phyloP scores from a whole-genome alignment of 2,113 vertebrate genomes.

The Stomatorhinus ivindoensis region DNA sequence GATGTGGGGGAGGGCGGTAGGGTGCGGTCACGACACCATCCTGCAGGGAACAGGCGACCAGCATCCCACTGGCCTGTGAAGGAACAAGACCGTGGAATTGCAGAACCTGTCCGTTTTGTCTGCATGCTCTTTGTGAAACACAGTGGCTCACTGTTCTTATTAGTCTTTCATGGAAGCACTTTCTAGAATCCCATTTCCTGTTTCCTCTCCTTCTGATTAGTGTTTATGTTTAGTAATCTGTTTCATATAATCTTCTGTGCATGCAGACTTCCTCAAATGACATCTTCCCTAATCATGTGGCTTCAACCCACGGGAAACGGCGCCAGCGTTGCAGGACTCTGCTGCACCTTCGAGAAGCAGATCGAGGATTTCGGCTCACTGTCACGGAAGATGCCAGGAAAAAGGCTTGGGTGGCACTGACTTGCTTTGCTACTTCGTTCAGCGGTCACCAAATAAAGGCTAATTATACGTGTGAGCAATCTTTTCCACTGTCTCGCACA shows the following conservation, averaged over 20 bases:
- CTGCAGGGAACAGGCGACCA: background rate
- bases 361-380: background rate
- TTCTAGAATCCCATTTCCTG: slow-evolving; percentile 15
- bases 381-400: background rate
- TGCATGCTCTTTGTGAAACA: background rate
- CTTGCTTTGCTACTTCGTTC: background rate
- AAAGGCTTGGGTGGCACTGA: background rate
- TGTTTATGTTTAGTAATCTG: slow-evolving; percentile 24
- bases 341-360: slow-evolving; percentile 1
- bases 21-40: background rate
- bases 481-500: background rate
- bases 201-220: slow-evolving; percentile 25
- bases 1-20: background rate
- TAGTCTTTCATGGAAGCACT: slow-evolving; percentile 21
- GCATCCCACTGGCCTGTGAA: background rate
- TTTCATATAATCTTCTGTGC: slow-evolving; percentile 21
- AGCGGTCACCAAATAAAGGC: background rate
- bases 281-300: slow-evolving; percentile 8
- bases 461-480: background rate
- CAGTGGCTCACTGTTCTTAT: slow-evolving; percentile 8
- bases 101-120: background rate
- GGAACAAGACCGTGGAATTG: background rate
- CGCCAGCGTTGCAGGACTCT: background rate
- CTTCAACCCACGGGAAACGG: slow-evolving; percentile 4
- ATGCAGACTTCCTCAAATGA: slow-evolving; percentile 14